Base-by-base conservation (phyloP, 1,140 invertebrate species). In the Caerostris darwini region DNA sequence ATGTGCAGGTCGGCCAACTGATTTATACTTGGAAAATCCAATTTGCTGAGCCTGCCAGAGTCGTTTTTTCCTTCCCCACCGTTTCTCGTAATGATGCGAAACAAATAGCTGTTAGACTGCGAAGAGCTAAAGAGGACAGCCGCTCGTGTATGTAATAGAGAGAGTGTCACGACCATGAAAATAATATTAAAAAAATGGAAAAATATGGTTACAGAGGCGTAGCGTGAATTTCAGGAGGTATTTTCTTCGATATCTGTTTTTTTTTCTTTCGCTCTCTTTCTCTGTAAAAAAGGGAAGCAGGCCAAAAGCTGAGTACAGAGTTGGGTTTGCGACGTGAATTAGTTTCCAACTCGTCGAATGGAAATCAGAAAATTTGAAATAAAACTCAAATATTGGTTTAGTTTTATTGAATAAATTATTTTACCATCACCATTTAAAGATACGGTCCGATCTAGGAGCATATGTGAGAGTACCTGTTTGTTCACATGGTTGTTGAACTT, bases 11-110 rank as follows among this genome's bases (percentile, higher is more conserved):
- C 81, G 34, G 14, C 59, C 85, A 87, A 57, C 85, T 34, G 85
- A 87, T 87, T 87, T 64, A 87, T 87, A 69, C 57, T 69, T 17
- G n/a, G 67, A 90, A 71, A 90, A 90, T 90, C 67, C 88, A 90
- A 90, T 71, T 90, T 90, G 88, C 88, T 56, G 88, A 71, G 54
- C 57, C 88, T 71, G 88, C 67, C 71, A 54, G 56, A 90, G 67
- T 90, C 67, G 56, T 71, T 69, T 90, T 90, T 90, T 90, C 34
- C 71, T 19, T 53, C 61, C 67, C 34, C 85, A 17, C 19, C n/a
- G 50, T n/a, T 90, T 10, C 67, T 71, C 53, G 88, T 90, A 90
- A 71, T 90, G 67, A 90, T 90, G 88, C 53, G 56, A 57, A 90
- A 90, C 88, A 54, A 71, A 90, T 54, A 69, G 88, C 17, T 90